Evolutionary conservation across 1,140 invertebrate species (phyloP), one percentile per base, ranked within the genome.

Genomic region (Lepidurus packardi): DNA sequence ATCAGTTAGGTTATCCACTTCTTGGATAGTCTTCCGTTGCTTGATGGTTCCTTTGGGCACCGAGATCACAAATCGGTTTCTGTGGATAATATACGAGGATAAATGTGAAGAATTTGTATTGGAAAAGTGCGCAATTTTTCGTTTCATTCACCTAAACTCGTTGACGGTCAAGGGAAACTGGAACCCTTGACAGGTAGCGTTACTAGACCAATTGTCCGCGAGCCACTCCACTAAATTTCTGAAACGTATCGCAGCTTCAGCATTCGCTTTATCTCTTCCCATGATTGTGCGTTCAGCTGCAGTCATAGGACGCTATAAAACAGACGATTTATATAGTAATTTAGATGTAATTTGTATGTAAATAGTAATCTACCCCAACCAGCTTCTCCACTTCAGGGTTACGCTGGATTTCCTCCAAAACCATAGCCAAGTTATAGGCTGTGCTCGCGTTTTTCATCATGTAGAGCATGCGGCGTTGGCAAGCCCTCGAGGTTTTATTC

Each of bases 401-500:
- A 81, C 90, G 89, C 25, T 86, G 85, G 13, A 90, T 85, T 82
- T 91, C 90, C 80, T 89, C 87, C 1, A 91, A 82, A 47, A 87
- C 89, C 1, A 90, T 82, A n/a, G 86, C 82, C 0, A 91, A 86
- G 81, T 88, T 90, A 25, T 88, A 85, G 7, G 84, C 82, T 0
- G 89, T 90, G 5, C 86, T 84, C 0, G 86, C 84, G 77, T 89
- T 88, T 80, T 89, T 89, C 83, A 90, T 82, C 85, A 91, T 88
- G 81, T 90, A 90, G 8, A 87, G 82, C 3, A 91, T 83, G 24
- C 92, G 84, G 8, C 92, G 84, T 79, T 91, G 89, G 83, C 91
- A 92, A 0, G 92, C 90, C 74, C 87, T 82, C 0, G 90, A 90
- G 0, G 92, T 92, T 83, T 93, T 93, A 81, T 92, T 90, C 41